Base-by-base conservation (phyloP, 2,797 vertebrate genomes). In the Sitta carolinensis region DNA sequence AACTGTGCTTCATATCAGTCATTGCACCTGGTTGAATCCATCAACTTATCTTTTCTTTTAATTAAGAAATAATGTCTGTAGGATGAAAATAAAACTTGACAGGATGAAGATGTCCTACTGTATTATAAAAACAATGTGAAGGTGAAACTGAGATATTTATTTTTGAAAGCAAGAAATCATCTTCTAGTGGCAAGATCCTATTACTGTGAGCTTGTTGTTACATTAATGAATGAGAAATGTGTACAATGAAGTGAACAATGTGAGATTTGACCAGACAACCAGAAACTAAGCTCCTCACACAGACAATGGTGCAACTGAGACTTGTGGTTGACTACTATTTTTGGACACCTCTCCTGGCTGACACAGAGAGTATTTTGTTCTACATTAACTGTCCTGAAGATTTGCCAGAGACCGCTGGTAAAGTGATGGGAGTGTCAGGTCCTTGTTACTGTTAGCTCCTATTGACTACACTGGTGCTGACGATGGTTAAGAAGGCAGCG, bases 61-160 rank as follows among this genome's bases (percentile, higher is more conserved):
- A 97, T 97, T 97, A 97, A 97, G 91, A 94, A 73, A 91, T 94
- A 76, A 91, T 95, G 97, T 96, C 94, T 96, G 77, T 81, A 72
- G 95, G 81, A 94, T 84, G 95, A 95, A 94, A 96, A 96, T 84
- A 89, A 95, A 96, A 95, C 84, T 47, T 62, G 88, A 77, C 84
- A 90, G 84, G 93, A 95, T 90, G 95, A 90, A 69, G 84, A 94
- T 94, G 86, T 95, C 82, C 82, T 77, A 40, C 84, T 85, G 51
- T 92, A 89, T 66, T 62, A 30, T 40, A 83, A 89, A 93, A 93
- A 95, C 93, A 95, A 89, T 4, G 47, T 87, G 95, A 94, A 92
- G 90, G 74, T 82, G 80, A 86, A 90, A 69, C 36, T 16, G 90
- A 96, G 87, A 73, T 84, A 73, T 42, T 95, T 80, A 72, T 85